Percentiles rank a stretch among this genome's conserved stretches.
Conservation (phyloP, 2,888 invertebrate genomes). For the Protodeltote pygarga region DNA sequence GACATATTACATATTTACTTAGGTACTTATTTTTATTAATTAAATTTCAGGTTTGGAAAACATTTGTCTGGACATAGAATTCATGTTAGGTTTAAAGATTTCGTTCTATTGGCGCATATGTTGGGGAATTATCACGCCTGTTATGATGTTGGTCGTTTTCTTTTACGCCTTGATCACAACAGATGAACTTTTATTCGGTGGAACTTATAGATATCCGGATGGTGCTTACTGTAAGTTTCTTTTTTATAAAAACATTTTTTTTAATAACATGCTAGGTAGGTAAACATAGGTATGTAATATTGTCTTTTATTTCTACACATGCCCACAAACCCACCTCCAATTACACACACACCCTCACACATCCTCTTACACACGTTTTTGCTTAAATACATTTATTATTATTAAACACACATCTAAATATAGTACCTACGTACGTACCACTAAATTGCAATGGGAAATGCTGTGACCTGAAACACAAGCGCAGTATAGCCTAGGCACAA, state of each 20-base stretch:
- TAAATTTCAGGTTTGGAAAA: constrained; percentile 74
- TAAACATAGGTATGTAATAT: too few species aligned
- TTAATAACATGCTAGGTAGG: neutral
- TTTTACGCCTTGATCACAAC: constrained; percentile 90
- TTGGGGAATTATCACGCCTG: constrained; percentile 92
- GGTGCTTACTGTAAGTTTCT: constrained; percentile 87
- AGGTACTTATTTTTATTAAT: neutral
- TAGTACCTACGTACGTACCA: too few species aligned
- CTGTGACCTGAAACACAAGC: too few species aligned
- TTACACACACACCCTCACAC: too few species aligned
- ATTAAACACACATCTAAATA: too few species aligned
- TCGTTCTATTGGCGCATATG: constrained; percentile 93
- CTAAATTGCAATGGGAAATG: too few species aligned
- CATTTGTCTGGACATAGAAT: constrained; percentile 89
- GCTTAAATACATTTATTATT: too few species aligned
- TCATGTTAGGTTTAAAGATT: constrained; percentile 90
- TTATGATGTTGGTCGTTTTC: constrained; percentile 90
- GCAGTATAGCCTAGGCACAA: too few species aligned
- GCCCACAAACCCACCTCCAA: too few species aligned
- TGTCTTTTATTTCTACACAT: too few species aligned
- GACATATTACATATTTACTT: too few species aligned
- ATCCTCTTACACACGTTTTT: too few species aligned
- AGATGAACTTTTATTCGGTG: constrained; percentile 88
- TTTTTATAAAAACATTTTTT: neutral
- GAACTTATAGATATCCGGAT: constrained; percentile 84